These are phyloP conservation scores for Drosophila pseudotakahashii DNA, from an alignment of 2,888 invertebrate species.

Conservation along the genomic window DNA sequence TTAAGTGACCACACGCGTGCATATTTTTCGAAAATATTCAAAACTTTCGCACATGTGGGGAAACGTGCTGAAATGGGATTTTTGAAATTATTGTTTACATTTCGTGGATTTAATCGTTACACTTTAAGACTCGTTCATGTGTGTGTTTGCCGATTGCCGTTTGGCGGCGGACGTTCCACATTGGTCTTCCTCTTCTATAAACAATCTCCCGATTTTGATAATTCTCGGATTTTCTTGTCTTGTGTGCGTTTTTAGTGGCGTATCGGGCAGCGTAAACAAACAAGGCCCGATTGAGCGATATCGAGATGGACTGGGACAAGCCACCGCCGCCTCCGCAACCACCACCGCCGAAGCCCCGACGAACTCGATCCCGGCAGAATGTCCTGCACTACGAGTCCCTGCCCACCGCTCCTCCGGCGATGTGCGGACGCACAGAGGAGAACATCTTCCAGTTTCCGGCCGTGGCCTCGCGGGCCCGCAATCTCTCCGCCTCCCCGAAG, in stretches of 20 bases:
- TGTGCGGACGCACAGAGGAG: slow-evolving; percentile 65
- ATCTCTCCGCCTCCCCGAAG: slow-evolving; percentile 70
- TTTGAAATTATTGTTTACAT: slow-evolving; percentile 72
- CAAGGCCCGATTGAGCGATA: slow-evolving; percentile 67
- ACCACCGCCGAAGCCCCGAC: slow-evolving; percentile 70
- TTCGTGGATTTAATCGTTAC: slow-evolving; percentile 74
- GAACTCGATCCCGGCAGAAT: slow-evolving; percentile 54
- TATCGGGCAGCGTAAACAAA: slow-evolving; percentile 70
- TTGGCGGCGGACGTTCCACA: slow-evolving; percentile 70
- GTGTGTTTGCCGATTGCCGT: slow-evolving; percentile 15
- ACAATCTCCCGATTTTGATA: slow-evolving; percentile 69
- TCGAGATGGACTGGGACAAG: slow-evolving; percentile 52
- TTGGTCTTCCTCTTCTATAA: slow-evolving; percentile 79
- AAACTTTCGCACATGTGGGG: slow-evolving; percentile 76
- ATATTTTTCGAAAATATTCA: slow-evolving; percentile 55
- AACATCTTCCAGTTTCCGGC: slow-evolving; percentile 79
- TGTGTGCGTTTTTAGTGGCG: slow-evolving; percentile 74
- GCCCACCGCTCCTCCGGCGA: slow-evolving; percentile 79
- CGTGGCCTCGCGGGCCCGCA: slow-evolving; percentile 68
- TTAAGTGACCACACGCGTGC: slow-evolving; percentile 61
- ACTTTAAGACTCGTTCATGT: slow-evolving; percentile 57
- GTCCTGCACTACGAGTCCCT: slow-evolving; percentile 67
- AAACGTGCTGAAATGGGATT: slow-evolving; percentile 74
- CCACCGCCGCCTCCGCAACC: slow-evolving; percentile 55
- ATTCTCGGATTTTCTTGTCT: slow-evolving; percentile 72